Base-by-base conservation (phyloP, 1,140 invertebrate species). In the Drosophila tristis region DNA sequence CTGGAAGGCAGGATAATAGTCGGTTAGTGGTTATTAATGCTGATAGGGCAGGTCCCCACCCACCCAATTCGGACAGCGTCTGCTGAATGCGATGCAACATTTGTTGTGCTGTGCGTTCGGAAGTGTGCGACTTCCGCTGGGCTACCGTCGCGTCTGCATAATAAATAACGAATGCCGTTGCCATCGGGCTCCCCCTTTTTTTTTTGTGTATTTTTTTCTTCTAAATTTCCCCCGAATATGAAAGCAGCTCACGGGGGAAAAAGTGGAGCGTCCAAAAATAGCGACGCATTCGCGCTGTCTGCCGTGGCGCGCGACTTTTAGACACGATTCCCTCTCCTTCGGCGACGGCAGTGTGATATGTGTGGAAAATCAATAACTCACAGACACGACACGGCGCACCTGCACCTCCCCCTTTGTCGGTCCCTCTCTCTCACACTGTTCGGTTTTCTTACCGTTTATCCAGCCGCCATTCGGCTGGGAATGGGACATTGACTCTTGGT, bases 401-500 rank as follows among this genome's bases (percentile, higher is more conserved):
- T 74, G 70, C 54, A 48, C 58, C 31, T 13, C 49, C 8, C 8
- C 58, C 7, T 50, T n/a, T 44, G 11, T 25, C 23, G 0, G 3
- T 25, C 44, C 25, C 42, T 15, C 31, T 15, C 48, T 26, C 8
- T 23, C 45, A 15, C 31, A 2, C 7, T 29, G n/a, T 7, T 43
- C 48, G 25, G 20, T 47, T 80, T 84, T 92, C 95, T 96, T 93
- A 96, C 96, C 96, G 92, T 96, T 96, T 92, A 96, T 95, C 96
- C 96, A 97, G 77, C 96, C 84, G 39, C 79, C 62, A 91, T 95
- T 96, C 9, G 96, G 95, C 93, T 96, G 96, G 59, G 95, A 94
- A 60, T 96, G 95, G n/a, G 95, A 93, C 93, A 96, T 94, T 90
- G 84, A 82, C 74, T 92, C 91, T 58, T 92, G 91, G 74, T 92